Conservation (phyloP, 1,140 invertebrate species). For the Battus philenor region DNA sequence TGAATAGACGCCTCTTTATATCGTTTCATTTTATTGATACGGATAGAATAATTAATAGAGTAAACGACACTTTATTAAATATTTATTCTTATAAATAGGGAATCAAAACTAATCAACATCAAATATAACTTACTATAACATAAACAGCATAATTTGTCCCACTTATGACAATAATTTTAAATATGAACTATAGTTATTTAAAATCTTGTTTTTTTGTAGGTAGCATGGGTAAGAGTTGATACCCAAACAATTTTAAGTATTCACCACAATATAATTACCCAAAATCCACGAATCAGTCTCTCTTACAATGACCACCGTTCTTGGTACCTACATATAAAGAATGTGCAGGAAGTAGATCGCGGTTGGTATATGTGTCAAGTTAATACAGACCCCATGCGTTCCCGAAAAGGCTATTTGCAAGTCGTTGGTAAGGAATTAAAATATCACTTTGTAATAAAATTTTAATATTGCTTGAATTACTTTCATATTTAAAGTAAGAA, state of each 20-base stretch:
- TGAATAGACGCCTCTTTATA: conserved; percentile 5
- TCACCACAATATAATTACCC: conserved; percentile 91
- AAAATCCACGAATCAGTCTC: conserved; percentile 90
- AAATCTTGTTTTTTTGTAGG: no score
- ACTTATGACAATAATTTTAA: background rate
- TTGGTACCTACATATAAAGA: conserved; percentile 91
- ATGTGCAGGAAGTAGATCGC: conserved; percentile 87
- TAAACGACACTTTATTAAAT: background rate
- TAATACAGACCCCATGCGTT: conserved; percentile 91
- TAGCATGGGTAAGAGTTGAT: conserved; percentile 93
- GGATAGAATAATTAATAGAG: no score
- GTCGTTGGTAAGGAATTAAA: conserved; percentile 86
- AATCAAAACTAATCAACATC: background rate
- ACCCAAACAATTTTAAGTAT: conserved; percentile 94
- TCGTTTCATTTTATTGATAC: background rate
- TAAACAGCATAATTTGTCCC: background rate
- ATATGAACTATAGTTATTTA: no score
- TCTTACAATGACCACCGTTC: conserved; percentile 92
- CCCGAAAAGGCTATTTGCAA: conserved; percentile 89
- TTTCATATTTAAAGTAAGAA: no score
- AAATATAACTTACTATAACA: background rate
- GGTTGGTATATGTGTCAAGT: conserved; percentile 93
- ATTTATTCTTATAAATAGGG: background rate
- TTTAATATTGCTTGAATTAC: no score
- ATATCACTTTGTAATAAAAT: no score